Conservation (phyloP, 2,888 invertebrate genomes). For the Acanthosepion esculentum region DNA sequence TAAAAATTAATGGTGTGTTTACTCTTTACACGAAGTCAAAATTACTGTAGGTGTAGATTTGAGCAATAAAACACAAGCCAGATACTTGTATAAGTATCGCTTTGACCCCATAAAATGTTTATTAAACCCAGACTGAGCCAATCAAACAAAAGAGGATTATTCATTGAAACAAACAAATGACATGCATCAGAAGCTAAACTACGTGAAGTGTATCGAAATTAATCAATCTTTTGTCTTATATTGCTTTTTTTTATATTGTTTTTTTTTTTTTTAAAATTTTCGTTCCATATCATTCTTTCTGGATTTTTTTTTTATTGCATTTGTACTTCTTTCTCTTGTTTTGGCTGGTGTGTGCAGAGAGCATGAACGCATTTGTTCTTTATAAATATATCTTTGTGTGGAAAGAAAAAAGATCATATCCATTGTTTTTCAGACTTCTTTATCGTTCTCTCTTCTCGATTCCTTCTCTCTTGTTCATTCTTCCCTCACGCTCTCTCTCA, state of each 20-base stretch:
- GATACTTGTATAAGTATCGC: not conserved
- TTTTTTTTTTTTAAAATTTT: too few species aligned
- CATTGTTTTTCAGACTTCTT: not conserved
- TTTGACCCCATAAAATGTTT: not conserved
- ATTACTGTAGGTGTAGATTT: conserved; percentile 3
- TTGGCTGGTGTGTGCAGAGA: not conserved
- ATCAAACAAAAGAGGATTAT: not conserved
- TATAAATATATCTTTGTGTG: not conserved
- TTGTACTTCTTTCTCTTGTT: not conserved
- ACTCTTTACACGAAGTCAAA: not conserved
- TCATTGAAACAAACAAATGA: not conserved
- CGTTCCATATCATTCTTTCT: too few species aligned
- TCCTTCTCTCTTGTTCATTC: not conserved
- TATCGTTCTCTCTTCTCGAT: not conserved
- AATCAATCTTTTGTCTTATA: not conserved
- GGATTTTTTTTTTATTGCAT: too few species aligned
- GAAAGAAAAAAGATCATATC: not conserved
- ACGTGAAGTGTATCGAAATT: not conserved
- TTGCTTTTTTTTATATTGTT: not conserved
- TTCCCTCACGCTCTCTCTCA: not conserved
- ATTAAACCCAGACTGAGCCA: not conserved
- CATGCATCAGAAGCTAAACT: not conserved
- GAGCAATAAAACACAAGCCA: not conserved
- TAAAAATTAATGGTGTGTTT: not conserved
- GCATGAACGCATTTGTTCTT: not conserved